Percentiles rank a stretch among this genome's conserved stretches.
Conservation (phyloP, 1,140 invertebrate species). For the Holotrichia oblita region DNA sequence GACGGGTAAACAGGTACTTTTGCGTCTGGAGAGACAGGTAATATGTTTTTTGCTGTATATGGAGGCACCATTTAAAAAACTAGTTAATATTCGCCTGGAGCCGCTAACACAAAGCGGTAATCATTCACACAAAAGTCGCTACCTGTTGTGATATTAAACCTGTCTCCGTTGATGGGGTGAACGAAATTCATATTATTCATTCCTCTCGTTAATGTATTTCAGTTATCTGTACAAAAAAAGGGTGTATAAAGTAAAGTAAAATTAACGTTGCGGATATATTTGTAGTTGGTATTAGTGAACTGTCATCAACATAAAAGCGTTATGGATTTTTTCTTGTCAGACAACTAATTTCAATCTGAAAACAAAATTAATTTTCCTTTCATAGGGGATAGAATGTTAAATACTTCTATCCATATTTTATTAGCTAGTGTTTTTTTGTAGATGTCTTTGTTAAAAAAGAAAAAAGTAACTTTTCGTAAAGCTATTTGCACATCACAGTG, state of each 20-base stretch:
- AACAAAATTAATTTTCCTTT: neutral
- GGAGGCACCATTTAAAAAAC: constrained; percentile 40
- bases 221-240: constrained; percentile 33
- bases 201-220: constrained; percentile 19
- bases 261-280: neutral
- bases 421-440: too few species aligned
- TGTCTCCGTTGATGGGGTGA: constrained; percentile 30
- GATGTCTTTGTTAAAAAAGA: too few species aligned
- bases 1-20: constrained; percentile 25
- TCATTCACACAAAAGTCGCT: constrained; percentile 42
- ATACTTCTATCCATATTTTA: too few species aligned
- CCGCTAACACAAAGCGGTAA: constrained; percentile 41
- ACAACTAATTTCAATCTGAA: neutral
- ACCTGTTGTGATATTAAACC: constrained; percentile 43
- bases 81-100: constrained; percentile 43
- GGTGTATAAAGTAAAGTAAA: neutral
- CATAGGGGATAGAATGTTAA: neutral
- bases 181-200: constrained; percentile 40
- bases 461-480: too few species aligned
- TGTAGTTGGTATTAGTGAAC: neutral
- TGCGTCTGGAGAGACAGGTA: constrained; percentile 37
- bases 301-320: neutral
- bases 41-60: constrained; percentile 41
- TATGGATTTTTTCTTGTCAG: neutral
- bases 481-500: too few species aligned